Evolutionary conservation across 1,140 invertebrate genomes (phyloP).

Genomic region (Aphis craccivora): DNA sequence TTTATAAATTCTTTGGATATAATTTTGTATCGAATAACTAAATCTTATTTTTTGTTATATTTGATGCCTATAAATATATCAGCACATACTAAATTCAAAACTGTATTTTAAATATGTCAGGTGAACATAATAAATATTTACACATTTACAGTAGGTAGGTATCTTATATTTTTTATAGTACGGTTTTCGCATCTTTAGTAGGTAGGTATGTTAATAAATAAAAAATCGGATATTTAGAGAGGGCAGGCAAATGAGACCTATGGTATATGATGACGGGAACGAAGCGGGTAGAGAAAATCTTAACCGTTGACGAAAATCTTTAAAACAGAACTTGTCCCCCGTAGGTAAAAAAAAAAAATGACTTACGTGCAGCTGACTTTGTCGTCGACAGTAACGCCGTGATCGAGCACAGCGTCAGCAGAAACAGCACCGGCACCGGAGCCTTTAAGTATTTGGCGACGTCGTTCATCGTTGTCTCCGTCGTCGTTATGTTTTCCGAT

Average conservation of each 20-base stretch:
- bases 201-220: not conserved
- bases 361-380: not conserved
- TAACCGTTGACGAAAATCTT: not conserved
- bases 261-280: not conserved
- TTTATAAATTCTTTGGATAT: not conserved
- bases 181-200: not conserved
- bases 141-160: not conserved
- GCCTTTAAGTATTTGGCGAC: not conserved
- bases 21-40: not conserved
- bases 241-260: not conserved
- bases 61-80: no score
- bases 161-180: not conserved
- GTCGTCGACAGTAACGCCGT: not conserved
- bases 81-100: not conserved
- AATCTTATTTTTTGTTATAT: not conserved
- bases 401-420: not conserved
- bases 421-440: not conserved
- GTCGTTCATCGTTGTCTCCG: not conserved
- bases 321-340: not conserved
- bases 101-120: not conserved
- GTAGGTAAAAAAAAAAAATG: not conserved
- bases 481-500: not conserved
- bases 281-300: not conserved
- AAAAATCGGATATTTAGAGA: not conserved
- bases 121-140: not conserved